Evolutionary conservation across 2,888 invertebrate genomes (phyloP).

Genomic region (Drosophila nr. medialis): DNA sequence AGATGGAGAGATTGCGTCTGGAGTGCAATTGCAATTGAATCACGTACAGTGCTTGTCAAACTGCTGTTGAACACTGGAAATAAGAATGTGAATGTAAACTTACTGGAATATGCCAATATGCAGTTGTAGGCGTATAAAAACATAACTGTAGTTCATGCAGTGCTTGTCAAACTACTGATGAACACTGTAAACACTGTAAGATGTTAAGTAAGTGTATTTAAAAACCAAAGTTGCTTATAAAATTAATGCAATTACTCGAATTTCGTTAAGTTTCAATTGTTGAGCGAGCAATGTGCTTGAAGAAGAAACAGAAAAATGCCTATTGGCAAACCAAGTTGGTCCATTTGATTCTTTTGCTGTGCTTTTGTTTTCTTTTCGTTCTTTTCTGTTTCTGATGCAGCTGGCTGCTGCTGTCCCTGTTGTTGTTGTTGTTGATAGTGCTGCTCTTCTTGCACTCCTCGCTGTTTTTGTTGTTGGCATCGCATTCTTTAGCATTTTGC

Average conservation of each 20-base stretch:
- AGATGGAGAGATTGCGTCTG: slow-evolving; percentile 3
- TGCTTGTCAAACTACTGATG: background rate
- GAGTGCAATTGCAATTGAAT: slow-evolving; percentile 26
- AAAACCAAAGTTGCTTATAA: background rate
- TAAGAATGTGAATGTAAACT: slow-evolving; percentile 2
- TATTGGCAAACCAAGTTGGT: slow-evolving; percentile 75
- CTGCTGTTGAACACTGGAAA: slow-evolving; percentile 11
- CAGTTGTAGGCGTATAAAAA: background rate
- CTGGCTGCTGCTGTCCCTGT: slow-evolving; percentile 37
- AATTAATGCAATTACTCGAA: slow-evolving; percentile 8
- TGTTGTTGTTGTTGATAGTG: slow-evolving; percentile 15
- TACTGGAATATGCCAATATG: background rate
- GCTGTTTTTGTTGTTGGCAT: slow-evolving; percentile 45
- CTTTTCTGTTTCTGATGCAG: slow-evolving; percentile 36
- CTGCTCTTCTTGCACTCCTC: slow-evolving; percentile 22
- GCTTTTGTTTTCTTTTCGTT: slow-evolving; percentile 60
- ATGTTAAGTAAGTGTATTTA: background rate
- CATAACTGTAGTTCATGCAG: background rate
- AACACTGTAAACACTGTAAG: background rate
- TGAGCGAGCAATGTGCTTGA: background rate
- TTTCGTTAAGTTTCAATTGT: background rate
- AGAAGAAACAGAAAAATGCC: slow-evolving; percentile 46
- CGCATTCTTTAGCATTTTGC: slow-evolving; percentile 72
- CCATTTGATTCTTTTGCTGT: slow-evolving; percentile 67
- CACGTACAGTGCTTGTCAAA: slow-evolving; percentile 33